These are phyloP conservation scores for Cuniculus paca DNA, from an alignment of 2,797 vertebrate species.

Conservation along the genomic window DNA sequence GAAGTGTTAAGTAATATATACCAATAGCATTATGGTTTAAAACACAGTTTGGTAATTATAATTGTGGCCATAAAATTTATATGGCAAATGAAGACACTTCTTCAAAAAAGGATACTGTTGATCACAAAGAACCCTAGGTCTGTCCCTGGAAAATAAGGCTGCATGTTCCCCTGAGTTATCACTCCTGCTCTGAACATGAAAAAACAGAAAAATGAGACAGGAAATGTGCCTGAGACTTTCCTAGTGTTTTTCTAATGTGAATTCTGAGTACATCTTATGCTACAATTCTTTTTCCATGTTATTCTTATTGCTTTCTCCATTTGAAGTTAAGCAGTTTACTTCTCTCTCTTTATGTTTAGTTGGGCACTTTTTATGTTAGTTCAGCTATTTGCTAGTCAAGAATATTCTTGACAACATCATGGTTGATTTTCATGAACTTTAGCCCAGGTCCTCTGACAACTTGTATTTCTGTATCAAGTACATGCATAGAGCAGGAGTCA, in stretches of 20 bases:
- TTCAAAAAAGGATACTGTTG: background rate
- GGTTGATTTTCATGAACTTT: constrained; percentile 54
- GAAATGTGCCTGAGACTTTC: background rate
- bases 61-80: background rate
- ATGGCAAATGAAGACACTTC: background rate
- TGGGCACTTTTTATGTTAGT: background rate
- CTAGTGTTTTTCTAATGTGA: background rate
- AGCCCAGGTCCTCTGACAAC: constrained; percentile 30
- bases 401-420: background rate
- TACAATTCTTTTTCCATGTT: background rate
- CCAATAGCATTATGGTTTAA: background rate
- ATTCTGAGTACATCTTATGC: background rate
- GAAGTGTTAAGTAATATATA: background rate
- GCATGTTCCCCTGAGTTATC: background rate
- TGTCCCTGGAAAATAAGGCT: background rate
- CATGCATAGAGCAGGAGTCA: background rate
- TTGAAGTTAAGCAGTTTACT: background rate
- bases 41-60: background rate
- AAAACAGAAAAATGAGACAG: background rate
- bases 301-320: background rate
- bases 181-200: background rate
- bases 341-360: constrained; percentile 12
- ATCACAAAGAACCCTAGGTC: background rate
- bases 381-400: constrained; percentile 37
- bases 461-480: constrained; percentile 3